Base-by-base conservation (phyloP, 2,888 invertebrate genomes). In the Chloroclystis v-ata region DNA sequence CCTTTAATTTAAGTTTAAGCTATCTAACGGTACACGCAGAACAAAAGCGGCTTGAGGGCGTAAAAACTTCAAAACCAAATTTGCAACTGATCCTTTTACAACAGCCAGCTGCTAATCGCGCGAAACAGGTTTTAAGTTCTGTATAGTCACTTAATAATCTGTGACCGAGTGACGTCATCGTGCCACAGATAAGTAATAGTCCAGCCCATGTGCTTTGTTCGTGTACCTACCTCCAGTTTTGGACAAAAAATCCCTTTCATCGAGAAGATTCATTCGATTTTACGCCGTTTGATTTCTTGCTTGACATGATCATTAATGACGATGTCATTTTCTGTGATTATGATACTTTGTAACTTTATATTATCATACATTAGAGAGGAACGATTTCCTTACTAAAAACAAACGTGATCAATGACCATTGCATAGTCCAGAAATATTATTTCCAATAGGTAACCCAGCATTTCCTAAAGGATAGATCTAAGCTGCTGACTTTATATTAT, bases 41-140 rank as follows among this genome's bases (percentile, higher is more conserved):
- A 71, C 60, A 69, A 61, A 60, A 60, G 61, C 9, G 54, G 70
- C 71, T 69, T 67, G 66, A 67, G 66, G 72, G 54, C 65, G 68
- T 67, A 75, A 69, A 70, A 59, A 67, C 66, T 65, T 65, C 75
- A 72, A 73, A 65, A 48, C 59, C 68, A 76, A 76, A 71, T 73
- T 69, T 60, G 70, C 75, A 63, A 72, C 64, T 68, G 65, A 61
- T 70, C 79, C 69, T 69, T 81, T 82, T 69, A 64, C 67, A 67
- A 73, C 56, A 79, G 83, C 82, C 86, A 84, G 84, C 85, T 87
- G 86, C 86, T 82, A 82, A 82, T 77, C 81, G 78, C 79, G 81
- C 82, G 77, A 79, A 85, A 85, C 84, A 66, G 81, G 85, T 86
- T 86, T 75, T 72, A 20, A 28, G 37, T 28, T 41, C 16, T n/a